Base-by-base conservation (phyloP, 2,888 invertebrate species). In the Heliconius hortense region DNA sequence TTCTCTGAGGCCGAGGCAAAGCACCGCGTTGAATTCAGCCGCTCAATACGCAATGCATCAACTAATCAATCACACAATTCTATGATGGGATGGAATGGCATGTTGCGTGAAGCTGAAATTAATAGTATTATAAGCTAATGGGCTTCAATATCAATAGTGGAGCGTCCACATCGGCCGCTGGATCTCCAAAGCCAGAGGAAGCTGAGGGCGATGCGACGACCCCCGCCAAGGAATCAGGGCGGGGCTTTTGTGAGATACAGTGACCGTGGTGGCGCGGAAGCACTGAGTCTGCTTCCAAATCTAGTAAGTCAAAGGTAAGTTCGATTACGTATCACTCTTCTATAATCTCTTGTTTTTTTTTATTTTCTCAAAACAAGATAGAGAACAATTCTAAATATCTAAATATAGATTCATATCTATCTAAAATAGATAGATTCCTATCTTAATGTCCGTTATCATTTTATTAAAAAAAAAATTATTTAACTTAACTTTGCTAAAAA, bases 181-280 rank as follows among this genome's bases (percentile, higher is more conserved):
- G 88, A 0, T 86, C 92, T 0, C 92, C 92, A 0, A 94, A 93
- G 82, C 85, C 88, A 0, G 92, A 92, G 26, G 91, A 90, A n/a
- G 84, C 82, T 4, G 93, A 91, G 39, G 90, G 84, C 3, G 92
- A 91, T 67, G 87, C 82, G 5, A 88, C 91, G 72, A 90, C 92
- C 75, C 92, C 93, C 87, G 86, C 86, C 74, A 94, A 95, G 84
- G 95, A 95, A 84, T 87, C 94, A 80, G 94, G 93, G 82, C 86
- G 94, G 80, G 93, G 90, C 81, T 95, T 95, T 81, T 95, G 95
- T 89, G 93, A 94, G 88, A 93, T 95, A 83, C 95, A 95, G 95
- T 95, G 95, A 95, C 95, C 92, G 89, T 94, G 93, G 94, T 93
- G 94, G 93, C 90, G 92, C 87, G 94, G 94, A 91, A 93, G 94